Base-by-base conservation (phyloP, 2,113 vertebrate genomes). In the Hemibagrus wyckioides region DNA sequence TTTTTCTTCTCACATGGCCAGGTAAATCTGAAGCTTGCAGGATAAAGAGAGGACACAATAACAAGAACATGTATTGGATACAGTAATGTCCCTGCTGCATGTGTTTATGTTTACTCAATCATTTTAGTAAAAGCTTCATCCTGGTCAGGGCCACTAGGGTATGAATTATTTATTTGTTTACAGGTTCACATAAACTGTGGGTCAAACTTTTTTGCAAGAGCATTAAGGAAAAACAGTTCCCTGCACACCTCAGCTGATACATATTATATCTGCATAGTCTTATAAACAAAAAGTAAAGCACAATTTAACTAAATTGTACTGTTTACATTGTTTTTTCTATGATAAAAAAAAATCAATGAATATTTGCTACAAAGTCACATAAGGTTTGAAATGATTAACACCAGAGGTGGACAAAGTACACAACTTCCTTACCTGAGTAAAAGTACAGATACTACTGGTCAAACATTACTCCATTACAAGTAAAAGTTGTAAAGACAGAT, bases 351-450 rank as follows among this genome's bases (percentile, higher is more conserved):
- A 15, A 33, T 67, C 11, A 21, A 39, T 25, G 9, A 50, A 67
- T 21, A 30, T 48, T 79, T 79, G 82, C 79, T 83, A 80, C 52
- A 71, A 67, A 23, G 28, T 83, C 25, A 54, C 75, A 80, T 85
- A 33, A 80, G 6, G 41, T 77, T 19, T 54, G 56, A 52, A 44
- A 50, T 50, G n/a, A 48, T 48, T 48, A 48, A 48, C 44, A 48
- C 44, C n/a, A n/a, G n/a, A n/a, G n/a, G n/a, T n/a, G n/a, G n/a
- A n/a, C n/a, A n/a, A n/a, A n/a, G n/a, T n/a, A n/a, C n/a, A n/a
- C n/a, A n/a, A n/a, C n/a, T n/a, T n/a, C n/a, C n/a, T n/a, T n/a
- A n/a, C n/a, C n/a, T n/a, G n/a, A n/a, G n/a, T n/a, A n/a, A n/a
- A n/a, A n/a, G n/a, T n/a, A n/a, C n/a, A n/a, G n/a, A n/a, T n/a